These are phyloP conservation scores for Cryptotermes secundus DNA, from an alignment of 1,140 invertebrate species.

Conservation along the genomic window DNA sequence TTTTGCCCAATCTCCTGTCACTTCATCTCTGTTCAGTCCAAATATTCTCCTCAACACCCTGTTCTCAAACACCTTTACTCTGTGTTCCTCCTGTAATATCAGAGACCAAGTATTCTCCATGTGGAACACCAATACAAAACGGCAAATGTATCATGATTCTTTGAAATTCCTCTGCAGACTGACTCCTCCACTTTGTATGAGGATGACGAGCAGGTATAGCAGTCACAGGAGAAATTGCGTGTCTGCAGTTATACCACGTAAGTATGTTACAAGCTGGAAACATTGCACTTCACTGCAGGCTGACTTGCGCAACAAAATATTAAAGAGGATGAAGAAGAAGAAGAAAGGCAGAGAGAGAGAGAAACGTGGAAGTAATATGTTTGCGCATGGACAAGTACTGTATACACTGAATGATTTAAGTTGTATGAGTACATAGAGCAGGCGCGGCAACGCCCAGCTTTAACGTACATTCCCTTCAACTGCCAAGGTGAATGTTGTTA, in stretches of 20 bases:
- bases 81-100: no score
- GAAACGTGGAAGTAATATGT: neutral
- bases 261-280: neutral
- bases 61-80: no score
- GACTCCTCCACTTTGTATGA: no score
- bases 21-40: no score
- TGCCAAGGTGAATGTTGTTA: neutral
- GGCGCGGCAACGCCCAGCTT: neutral
- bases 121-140: no score
- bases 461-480: neutral
- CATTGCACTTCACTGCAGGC: neutral
- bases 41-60: no score
- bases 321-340: neutral
- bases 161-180: no score
- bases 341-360: neutral
- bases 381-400: neutral
- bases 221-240: no score
- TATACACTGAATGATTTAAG: constrained; percentile 1
- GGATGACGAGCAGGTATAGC: no score
- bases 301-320: neutral
- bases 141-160: no score
- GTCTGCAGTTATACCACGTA: neutral
- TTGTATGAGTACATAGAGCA: neutral
- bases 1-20: no score
- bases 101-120: no score